Evolutionary conservation across 2,888 invertebrate species (phyloP), one percentile per base, ranked within the genome.

Genomic region (Ennomos fuscantarius): DNA sequence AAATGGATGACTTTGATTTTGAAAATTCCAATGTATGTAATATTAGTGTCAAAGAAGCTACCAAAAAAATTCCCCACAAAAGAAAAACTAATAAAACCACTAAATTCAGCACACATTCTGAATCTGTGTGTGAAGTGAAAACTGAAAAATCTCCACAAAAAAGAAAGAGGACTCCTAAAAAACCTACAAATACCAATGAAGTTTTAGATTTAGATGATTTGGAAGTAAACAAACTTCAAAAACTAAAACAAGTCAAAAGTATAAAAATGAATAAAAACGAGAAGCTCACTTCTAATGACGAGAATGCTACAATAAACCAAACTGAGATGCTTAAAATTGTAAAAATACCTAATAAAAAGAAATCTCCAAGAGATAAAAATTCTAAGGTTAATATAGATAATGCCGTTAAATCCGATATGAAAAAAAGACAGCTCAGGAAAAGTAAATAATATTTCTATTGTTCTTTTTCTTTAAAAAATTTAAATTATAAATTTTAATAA

Each of bases 341-440:
- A n/a, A 47, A 77, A 69, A 35, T 65, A 63, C 24, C 65, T 64
- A 60, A 15, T 58, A n/a, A 70, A 70, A 62, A 65, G 71, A 57
- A 79, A 74, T 76, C 73, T 49, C 62, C 73, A 15, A 72, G 65
- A 63, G 67, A 56, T 53, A 73, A 70, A 64, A 31, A 10, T 31
- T 11, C 12, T 45, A 53, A 54, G 42, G 46, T 12, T 54, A 36
- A 13, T 35, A 40, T 46, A 52, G 49, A 43, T 9, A 54, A 9
- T 34, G 32, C 8, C 41, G 50, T 40, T 41, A 50, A 60, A 39
- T 47, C 32, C 12, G 39, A 13, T 54, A 32, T 24, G 37, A 40
- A 70, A 59, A 52, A 63, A 63, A 51, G 69, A 60, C 36, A 50
- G 39, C 10, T 41, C 64, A 64, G 9, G 56, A 66, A 24, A 24